Base-by-base conservation (phyloP, 2,797 vertebrate species). In the Acanthornis magna region DNA sequence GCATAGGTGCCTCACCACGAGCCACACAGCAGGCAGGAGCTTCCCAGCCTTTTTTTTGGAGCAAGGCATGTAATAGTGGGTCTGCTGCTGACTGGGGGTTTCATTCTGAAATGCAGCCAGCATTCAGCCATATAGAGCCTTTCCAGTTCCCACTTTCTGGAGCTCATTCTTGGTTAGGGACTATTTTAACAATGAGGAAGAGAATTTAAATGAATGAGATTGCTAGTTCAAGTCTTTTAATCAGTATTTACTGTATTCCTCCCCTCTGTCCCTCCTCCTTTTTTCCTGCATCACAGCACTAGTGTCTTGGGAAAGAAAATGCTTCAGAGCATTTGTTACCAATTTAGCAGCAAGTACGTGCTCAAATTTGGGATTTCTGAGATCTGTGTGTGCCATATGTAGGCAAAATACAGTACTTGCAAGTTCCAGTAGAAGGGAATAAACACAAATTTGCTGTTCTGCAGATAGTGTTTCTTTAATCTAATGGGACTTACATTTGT, bases 311-410 rank as follows among this genome's bases (percentile, higher is more conserved):
- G 93, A 92, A 96, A 88, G 76, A 95, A 95, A 94, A 91, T 73
- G 67, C 83, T 94, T 92, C 42, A 62, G 95, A 96, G 94, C 96
- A 97, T 97, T 97, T 97, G 96, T 97, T 96, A 96, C 88, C 88
- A 97, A 96, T 97, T 97, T 96, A 97, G 89, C 77, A 85, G 89
- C 95, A 94, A 95, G 83, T 95, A 96, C 75, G 79, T 97, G 95
- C 92, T 96, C 91, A 96, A 85, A 92, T 91, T 91, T 78, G 84
- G 92, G 92, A 89, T 88, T 96, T 94, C 84, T 79, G 74, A 89
- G 93, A 54, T 93, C 95, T 74, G n/a, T 74, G 77, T 92, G 77
- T 88, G 85, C 96, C 96, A 94, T 94, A 80, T 96, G 94, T 77
- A 94, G 86, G 78, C 77, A 97, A 93, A 91, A 89, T 62, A 58